Base-by-base conservation (phyloP, 2,797 vertebrate species). In the Sitta carolinensis region DNA sequence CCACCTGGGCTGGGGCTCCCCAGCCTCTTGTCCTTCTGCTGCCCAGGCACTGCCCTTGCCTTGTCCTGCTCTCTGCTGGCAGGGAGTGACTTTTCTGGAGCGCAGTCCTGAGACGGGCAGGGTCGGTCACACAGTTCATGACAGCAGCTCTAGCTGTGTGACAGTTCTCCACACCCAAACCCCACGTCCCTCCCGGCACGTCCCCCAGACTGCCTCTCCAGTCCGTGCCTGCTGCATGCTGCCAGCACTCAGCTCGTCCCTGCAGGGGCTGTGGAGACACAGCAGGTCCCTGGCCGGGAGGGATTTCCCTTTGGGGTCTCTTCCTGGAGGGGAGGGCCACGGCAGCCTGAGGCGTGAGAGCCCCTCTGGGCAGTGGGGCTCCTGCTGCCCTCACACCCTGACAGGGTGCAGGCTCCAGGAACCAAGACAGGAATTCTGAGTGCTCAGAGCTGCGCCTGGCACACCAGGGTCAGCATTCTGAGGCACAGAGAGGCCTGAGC, bases 391-490 rank as follows among this genome's bases (percentile, higher is more conserved):
- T 9, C 21, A 36, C 50, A 20, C 14, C 9, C 5, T 0, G 1
- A 4, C 0, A 1, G 43, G 16, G 8, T 2, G 38, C 54, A 20
- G 43, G 72, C 40, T 30, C 47, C 42, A 29, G 61, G 25, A 77
- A 11, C 6, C 69, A 47, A 16, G 0, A 0, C 30, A 32, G 0
- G 0, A 16, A 9, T 3, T 13, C 1, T 2, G 16, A 19, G 3
- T 0, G 29, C 58, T 42, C 11, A 2, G n/a, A 13, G 48, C 54
- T 11, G 38, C 29, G 9, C 27, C 21, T 16, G 38, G 5, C 12
- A 7, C 36, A 22, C 2, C 47, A 22, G 29, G 13, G 1, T 5
- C 29, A 18, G 42, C 0, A 5, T 8, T 16, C 29, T 5, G 13
- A 7, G 25, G 76, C 68, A 29, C 30, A 14, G 13, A 36, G 45